A percentile compares a stretch with the other conserved stretches of the same genome.
phyloP scores from a whole-genome alignment of 2,888 invertebrate species.

The Anoplius nigerrimus region DNA sequence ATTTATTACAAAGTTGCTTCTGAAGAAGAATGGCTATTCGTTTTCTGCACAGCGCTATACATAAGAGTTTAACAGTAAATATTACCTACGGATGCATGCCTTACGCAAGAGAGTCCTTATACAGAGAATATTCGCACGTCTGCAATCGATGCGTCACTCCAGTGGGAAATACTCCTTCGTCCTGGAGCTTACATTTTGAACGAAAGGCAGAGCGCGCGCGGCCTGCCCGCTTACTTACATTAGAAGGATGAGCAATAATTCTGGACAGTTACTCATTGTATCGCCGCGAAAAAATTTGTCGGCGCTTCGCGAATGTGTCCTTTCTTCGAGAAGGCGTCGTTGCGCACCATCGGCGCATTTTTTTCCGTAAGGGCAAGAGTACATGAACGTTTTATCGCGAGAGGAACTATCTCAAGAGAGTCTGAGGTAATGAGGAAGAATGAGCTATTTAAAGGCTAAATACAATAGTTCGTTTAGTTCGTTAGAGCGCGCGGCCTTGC shows the following conservation, averaged over 20 bases:
- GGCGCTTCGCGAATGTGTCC: background rate
- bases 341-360: no score
- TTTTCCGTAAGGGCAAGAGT: no score
- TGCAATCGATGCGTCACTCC: no score
- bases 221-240: conserved; percentile 29
- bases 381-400: conserved; percentile 43
- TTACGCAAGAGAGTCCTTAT: conserved; percentile 52
- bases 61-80: conserved; percentile 61
- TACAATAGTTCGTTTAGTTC: conserved; percentile 11
- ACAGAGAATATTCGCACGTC: conserved; percentile 24
- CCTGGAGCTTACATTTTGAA: conserved; percentile 24
- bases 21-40: conserved; percentile 57
- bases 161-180: no score
- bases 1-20: conserved; percentile 64
- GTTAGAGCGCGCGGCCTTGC: background rate
- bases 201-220: conserved; percentile 32
- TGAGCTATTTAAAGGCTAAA: conserved; percentile 53
- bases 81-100: conserved; percentile 62
- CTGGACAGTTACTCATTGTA: conserved; percentile 32
- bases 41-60: conserved; percentile 60
- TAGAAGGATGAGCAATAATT: conserved; percentile 49
- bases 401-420: conserved; percentile 69
- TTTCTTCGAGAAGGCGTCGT: background rate
- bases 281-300: conserved; percentile 14
- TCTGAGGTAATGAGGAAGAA: conserved; percentile 70